Evolutionary conservation across 1,140 invertebrate genomes (phyloP).

Genomic region (Drosophila arawakana): DNA sequence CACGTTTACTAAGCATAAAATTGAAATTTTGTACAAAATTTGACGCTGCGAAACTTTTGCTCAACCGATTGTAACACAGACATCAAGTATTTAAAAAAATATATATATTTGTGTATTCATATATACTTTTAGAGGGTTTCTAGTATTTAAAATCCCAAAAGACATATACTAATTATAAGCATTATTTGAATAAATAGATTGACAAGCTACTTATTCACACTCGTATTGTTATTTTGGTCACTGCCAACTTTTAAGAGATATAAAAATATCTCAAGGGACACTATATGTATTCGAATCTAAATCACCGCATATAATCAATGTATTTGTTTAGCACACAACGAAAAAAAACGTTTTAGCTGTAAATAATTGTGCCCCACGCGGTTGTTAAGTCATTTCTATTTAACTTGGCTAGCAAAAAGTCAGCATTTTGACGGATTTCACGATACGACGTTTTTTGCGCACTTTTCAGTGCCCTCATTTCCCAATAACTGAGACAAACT

Average conservation of each 20-base stretch:
- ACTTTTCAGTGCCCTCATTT: slow-evolving; percentile 4
- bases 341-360: no score
- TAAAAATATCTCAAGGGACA: slow-evolving; percentile 14
- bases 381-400: slow-evolving; percentile 1
- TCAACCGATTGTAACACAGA: slow-evolving; percentile 33
- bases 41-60: slow-evolving; percentile 20
- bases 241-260: slow-evolving; percentile 29
- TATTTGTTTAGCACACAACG: no score
- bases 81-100: slow-evolving; percentile 12
- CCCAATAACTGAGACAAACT: slow-evolving; percentile 3
- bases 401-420: slow-evolving; percentile 8
- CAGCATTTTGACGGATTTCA: neutral
- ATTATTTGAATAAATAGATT: neutral
- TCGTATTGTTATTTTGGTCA: slow-evolving; percentile 8
- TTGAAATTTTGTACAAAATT: slow-evolving; percentile 13
- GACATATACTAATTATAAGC: neutral
- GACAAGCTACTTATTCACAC: slow-evolving; percentile 11
- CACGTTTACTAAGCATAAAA: slow-evolving; percentile 17
- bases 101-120: neutral
- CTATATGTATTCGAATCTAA: neutral
- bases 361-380: slow-evolving; percentile 16
- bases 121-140: slow-evolving; percentile 4
- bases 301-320: neutral
- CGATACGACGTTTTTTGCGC: slow-evolving; percentile 7
- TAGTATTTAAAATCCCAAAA: neutral